A percentile compares a stretch with the other conserved stretches of the same genome.
phyloP scores from a whole-genome alignment of 2,888 invertebrate genomes.

The Ochropacha duplaris region DNA sequence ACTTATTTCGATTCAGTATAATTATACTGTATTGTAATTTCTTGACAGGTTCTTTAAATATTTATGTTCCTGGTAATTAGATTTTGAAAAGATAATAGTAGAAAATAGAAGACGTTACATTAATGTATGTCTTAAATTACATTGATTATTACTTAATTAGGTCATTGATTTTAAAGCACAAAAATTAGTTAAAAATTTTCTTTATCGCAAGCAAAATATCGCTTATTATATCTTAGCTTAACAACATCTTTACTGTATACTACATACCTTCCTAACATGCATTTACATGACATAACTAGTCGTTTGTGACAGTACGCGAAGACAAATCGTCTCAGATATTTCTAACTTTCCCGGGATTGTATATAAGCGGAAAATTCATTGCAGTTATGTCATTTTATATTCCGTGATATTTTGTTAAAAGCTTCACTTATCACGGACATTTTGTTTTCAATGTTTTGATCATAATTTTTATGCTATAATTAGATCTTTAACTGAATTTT shows the following conservation, averaged over 20 bases:
- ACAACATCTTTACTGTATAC: constrained; percentile 16
- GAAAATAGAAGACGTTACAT: too few species aligned
- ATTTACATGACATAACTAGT: constrained; percentile 45
- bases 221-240: constrained; percentile 14
- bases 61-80: too few species aligned
- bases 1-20: too few species aligned
- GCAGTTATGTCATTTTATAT: constrained; percentile 11
- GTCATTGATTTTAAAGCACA: too few species aligned
- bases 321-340: constrained; percentile 49
- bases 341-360: constrained; percentile 36
- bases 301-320: constrained; percentile 46
- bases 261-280: constrained; percentile 12
- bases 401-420: constrained; percentile 1
- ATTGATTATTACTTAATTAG: too few species aligned
- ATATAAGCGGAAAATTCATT: constrained; percentile 22
- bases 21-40: too few species aligned
- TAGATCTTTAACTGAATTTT: too few species aligned
- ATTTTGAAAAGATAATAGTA: too few species aligned
- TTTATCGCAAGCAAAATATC: too few species aligned
- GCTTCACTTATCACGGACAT: not conserved
- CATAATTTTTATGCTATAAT: constrained; percentile 49
- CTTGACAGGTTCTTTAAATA: too few species aligned
- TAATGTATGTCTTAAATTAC: too few species aligned
- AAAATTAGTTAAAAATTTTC: too few species aligned
- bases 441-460: not conserved